Evolutionary conservation across 2,113 vertebrate genomes (phyloP).

Genomic region (Kryptolebias marmoratus): DNA sequence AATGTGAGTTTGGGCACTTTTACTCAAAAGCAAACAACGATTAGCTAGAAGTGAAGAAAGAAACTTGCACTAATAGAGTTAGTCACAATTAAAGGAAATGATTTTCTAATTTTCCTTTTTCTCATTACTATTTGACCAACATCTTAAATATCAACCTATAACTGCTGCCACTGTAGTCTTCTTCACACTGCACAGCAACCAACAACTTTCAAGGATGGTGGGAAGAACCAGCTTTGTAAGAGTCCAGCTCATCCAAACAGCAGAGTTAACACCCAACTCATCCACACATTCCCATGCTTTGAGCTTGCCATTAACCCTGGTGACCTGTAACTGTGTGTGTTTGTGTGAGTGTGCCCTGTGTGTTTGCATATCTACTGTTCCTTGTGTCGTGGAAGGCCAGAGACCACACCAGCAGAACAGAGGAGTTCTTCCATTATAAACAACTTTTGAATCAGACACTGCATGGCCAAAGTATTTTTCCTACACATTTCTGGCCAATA

Average conservation of each 20-base stretch:
- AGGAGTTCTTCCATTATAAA: conserved; percentile 62
- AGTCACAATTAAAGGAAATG: no score
- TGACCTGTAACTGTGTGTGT: conserved; percentile 64
- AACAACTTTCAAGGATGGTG: conserved; percentile 10
- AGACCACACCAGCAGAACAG: conserved; percentile 76
- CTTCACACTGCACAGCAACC: conserved; percentile 29
- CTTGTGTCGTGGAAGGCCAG: conserved; percentile 49
- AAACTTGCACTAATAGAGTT: background rate
- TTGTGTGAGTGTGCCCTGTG: conserved; percentile 45
- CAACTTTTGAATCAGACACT: conserved; percentile 54
- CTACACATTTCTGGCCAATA: conserved; percentile 41
- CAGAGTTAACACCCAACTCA: conserved; percentile 60
- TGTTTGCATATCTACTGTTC: conserved; percentile 61
- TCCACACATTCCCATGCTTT: conserved; percentile 57
- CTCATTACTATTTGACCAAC: background rate
- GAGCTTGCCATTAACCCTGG: conserved; percentile 54
- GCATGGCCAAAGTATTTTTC: conserved; percentile 46
- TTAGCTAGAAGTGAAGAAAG: background rate
- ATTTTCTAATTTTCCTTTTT: background rate
- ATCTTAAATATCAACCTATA: background rate
- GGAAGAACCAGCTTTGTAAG: conserved; percentile 23
- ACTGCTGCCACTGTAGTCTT: background rate
- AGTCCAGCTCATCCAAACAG: conserved; percentile 42
- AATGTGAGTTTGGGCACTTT: background rate
- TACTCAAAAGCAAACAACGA: background rate